Conservation (phyloP, 2,113 vertebrate species). For the Tyto alba region DNA sequence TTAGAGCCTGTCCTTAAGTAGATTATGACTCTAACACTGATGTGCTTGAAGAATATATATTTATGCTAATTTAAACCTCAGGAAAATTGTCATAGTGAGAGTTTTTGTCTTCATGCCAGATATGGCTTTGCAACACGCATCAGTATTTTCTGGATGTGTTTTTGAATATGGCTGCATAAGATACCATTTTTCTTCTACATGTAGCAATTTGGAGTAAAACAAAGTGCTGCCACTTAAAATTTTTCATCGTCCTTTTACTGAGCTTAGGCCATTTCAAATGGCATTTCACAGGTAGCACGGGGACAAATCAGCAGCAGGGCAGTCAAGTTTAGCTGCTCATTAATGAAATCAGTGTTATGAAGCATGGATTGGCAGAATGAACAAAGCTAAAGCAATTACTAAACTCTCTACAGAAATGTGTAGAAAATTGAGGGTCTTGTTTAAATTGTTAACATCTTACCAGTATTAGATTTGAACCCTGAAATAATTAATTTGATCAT, state of each 20-base stretch:
- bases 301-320: neutral
- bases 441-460: conserved; percentile 60
- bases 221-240: neutral
- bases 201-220: neutral
- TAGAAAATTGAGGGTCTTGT: conserved; percentile 41
- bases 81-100: neutral
- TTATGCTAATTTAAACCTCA: neutral
- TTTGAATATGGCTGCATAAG: neutral
- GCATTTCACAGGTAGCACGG: neutral
- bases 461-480: conserved; percentile 33
- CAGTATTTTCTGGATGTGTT: neutral
- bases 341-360: conserved; percentile 53
- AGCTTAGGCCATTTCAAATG: neutral
- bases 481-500: conserved; percentile 61
- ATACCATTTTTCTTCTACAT: neutral
- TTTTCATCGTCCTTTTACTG: neutral
- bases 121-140: neutral
- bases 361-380: conserved; percentile 14
- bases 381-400: conserved; percentile 12
- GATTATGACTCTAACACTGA: neutral
- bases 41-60: neutral
- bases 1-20: neutral
- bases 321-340: conserved; percentile 31
- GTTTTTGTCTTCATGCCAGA: neutral
- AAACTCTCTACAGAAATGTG: neutral